Evolutionary conservation across 2,113 vertebrate genomes (phyloP).

Genomic region (Martes martes): DNA sequence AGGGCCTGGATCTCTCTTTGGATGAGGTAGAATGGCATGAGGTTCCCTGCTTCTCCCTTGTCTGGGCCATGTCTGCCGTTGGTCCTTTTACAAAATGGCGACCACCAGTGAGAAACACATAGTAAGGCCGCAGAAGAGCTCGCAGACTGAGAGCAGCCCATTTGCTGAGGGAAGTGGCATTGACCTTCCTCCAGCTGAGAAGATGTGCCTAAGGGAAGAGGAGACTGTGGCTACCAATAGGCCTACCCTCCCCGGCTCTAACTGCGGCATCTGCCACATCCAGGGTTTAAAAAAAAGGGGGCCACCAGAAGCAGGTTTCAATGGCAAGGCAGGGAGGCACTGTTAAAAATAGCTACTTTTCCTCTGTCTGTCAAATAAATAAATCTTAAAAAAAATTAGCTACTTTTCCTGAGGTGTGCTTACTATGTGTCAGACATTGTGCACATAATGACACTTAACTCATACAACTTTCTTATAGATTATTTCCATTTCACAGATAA

Average conservation of each 20-base stretch:
- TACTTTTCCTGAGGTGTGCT: not conserved
- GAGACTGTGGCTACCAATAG: no score
- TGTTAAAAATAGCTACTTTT: not conserved
- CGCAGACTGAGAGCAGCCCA: not conserved
- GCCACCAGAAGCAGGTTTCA: not conserved
- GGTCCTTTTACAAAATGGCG: not conserved
- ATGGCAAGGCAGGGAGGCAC: not conserved
- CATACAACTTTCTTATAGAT: not conserved
- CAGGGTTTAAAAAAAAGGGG: not conserved
- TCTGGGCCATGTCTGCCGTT: not conserved
- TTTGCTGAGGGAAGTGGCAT: not conserved
- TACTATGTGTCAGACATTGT: fast-evolving
- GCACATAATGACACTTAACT: not conserved
- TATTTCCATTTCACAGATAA: not conserved
- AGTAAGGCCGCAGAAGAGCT: not conserved
- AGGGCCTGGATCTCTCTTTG: not conserved
- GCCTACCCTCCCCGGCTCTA: no score
- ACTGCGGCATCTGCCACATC: not conserved
- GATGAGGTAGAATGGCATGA: fast-evolving
- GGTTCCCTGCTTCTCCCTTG: not conserved
- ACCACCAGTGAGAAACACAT: not conserved
- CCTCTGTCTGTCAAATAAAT: no score
- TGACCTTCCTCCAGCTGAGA: not conserved
- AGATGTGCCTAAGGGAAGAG: not conserved
- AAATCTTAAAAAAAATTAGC: not conserved